Conservation (phyloP, 2,797 vertebrate species). For the Poeciliopsis infans region DNA sequence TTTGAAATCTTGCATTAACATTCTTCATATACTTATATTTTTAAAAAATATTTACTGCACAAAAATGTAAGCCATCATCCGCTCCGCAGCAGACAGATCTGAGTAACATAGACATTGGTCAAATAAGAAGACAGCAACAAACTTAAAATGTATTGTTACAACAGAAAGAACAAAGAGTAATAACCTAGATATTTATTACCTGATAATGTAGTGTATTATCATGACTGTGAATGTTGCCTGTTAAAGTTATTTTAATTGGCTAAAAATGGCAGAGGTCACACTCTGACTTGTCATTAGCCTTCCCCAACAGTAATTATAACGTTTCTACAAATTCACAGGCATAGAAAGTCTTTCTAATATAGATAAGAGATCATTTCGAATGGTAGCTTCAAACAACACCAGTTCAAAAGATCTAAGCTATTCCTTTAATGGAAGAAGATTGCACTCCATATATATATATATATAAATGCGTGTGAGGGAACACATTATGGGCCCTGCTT, state of each 20-base stretch:
- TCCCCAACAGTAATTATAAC: neutral
- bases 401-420: neutral
- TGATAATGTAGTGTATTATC: neutral
- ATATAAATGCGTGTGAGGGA: slow-evolving; percentile 36
- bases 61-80: no score
- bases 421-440: slow-evolving; percentile 45
- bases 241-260: neutral
- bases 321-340: neutral
- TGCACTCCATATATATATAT: slow-evolving; percentile 36
- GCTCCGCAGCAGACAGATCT: no score
- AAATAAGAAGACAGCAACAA: neutral
- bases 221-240: no score
- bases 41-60: no score
- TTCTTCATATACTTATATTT: no score
- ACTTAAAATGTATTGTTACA: neutral
- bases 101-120: neutral
- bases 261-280: neutral
- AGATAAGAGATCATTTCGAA: neutral
- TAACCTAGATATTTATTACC: neutral
- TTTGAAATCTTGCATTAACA: no score
- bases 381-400: neutral
- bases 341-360: neutral
- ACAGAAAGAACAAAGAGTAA: no score
- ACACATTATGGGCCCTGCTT: slow-evolving; percentile 56
- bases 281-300: neutral